Conservation (phyloP, 2,797 vertebrate genomes). For the Gallinago nigripennis region DNA sequence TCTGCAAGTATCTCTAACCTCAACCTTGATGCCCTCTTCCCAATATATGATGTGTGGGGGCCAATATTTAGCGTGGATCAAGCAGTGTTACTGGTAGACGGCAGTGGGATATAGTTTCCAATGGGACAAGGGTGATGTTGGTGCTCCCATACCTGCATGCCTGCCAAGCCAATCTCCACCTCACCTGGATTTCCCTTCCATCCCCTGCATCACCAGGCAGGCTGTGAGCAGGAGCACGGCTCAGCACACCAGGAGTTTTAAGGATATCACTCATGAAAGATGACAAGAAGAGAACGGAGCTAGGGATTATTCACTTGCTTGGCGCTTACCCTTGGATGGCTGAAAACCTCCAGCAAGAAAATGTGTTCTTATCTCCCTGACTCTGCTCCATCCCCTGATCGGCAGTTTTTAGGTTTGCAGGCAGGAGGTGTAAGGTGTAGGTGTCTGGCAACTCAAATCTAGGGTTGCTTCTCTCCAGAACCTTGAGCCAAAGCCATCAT, state of each 20-base stretch:
- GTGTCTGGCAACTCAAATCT: not conserved
- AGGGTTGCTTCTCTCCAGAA: not conserved
- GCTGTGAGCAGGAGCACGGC: fast-evolving
- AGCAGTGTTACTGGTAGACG: not conserved
- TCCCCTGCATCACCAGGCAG: not conserved
- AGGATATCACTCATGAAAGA: not conserved
- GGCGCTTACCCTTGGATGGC: fast-evolving
- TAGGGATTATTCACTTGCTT: not conserved
- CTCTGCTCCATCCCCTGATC: not conserved
- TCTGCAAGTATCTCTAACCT: not conserved
- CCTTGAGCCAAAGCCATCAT: not conserved
- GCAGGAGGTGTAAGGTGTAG: not conserved
- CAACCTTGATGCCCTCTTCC: not conserved
- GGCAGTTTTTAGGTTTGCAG: not conserved
- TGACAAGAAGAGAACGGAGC: not conserved
- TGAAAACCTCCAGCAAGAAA: not conserved
- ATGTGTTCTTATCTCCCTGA: not conserved
- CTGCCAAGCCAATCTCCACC: not conserved
- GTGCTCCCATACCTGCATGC: not conserved
- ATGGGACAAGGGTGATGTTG: fast-evolving
- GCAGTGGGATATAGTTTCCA: not conserved
- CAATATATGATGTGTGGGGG: fast-evolving
- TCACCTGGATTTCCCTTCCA: not conserved
- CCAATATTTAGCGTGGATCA: not conserved
- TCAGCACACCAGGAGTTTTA: not conserved